phyloP scores from a whole-genome alignment of 92 coral and sea anemone species.

The Galaxea fascicularis region DNA sequence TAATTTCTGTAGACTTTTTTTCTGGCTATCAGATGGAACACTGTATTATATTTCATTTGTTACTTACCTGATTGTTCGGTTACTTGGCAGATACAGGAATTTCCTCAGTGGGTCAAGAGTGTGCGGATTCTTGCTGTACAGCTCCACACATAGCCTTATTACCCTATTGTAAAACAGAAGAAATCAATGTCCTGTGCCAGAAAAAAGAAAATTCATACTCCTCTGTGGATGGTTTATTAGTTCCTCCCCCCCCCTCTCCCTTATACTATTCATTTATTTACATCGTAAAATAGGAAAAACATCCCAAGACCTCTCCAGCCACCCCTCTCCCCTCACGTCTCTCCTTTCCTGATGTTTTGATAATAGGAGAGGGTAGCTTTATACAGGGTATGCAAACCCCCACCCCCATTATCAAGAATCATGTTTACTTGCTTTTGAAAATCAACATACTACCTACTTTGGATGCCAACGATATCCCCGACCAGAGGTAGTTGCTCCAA shows the following conservation, averaged over 20 bases:
- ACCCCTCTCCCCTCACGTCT: no score
- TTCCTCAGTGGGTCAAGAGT: conserved; percentile 51
- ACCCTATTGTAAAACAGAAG: conserved; percentile 28
- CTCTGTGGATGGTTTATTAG: not conserved
- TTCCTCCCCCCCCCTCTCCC: not conserved
- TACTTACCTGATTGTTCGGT: conserved; percentile 54
- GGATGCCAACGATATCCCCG: conserved; percentile 69
- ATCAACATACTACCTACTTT: conserved; percentile 15
- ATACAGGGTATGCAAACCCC: no score
- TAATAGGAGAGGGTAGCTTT: no score
- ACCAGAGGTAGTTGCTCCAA: conserved; percentile 23
- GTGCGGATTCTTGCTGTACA: conserved; percentile 59
- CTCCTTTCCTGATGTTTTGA: no score
- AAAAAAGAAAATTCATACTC: not conserved
- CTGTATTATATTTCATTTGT: not conserved
- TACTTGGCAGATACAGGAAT: conserved; percentile 46
- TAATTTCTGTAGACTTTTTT: not conserved
- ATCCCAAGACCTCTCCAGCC: no score
- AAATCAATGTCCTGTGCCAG: not conserved
- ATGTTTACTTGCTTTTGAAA: not conserved
- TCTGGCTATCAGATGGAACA: not conserved
- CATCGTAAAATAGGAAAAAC: no score
- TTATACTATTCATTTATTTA: no score
- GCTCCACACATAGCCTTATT: conserved; percentile 46
- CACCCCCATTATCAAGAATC: not conserved